Base-by-base conservation (phyloP, 2,797 vertebrate genomes). In the Pyrocephalus nanus region DNA sequence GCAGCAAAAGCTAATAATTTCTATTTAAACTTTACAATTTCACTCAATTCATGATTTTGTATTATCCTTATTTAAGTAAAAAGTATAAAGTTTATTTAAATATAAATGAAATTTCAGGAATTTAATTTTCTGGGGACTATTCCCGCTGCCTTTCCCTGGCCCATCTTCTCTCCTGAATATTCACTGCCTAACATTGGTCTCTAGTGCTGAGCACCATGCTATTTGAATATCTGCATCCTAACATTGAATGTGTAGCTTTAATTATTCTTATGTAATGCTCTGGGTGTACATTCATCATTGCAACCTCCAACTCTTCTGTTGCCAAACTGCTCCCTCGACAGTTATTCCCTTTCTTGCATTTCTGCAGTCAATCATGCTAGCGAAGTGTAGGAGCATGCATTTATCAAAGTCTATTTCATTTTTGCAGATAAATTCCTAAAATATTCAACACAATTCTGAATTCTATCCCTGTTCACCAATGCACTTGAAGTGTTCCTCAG, bases 341-440 rank as follows among this genome's bases (percentile, higher is more conserved):
- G 36, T 58, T 85, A 69, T 62, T 84, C 64, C n/a, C 17, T 66
- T 83, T 54, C 78, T 69, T 71, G 75, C 69, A 23, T 77, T 82
- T 74, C 89, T 92, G 50, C 57, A 57, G n/a, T 51, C 64, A 42
- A 3, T 77, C 85, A 76, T 1, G 1, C 19, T 57, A 36, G 36
- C 1, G 0, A 91, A 83, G 42, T 5, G 15, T 42, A 65, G 57
- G 84, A 82, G 45, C 21, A 42, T 74, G 21, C 74, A 25, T 47
- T 83, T 74, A 64, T 61, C 72, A 64, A 70, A 66, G 66, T 74
- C 53, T 77, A n/a, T 27, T 29, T 36, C 1, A 0, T 9, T 86
- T 87, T 60, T 80, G 23, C 42, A 47, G 69, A 77, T 29, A 74
- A 80, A 91, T 38, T 86, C 72, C 72, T 74, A 58, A 74, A 61